These are phyloP conservation scores for Gallinago media DNA, from an alignment of 2,113 vertebrate genomes.

Conservation along the genomic window DNA sequence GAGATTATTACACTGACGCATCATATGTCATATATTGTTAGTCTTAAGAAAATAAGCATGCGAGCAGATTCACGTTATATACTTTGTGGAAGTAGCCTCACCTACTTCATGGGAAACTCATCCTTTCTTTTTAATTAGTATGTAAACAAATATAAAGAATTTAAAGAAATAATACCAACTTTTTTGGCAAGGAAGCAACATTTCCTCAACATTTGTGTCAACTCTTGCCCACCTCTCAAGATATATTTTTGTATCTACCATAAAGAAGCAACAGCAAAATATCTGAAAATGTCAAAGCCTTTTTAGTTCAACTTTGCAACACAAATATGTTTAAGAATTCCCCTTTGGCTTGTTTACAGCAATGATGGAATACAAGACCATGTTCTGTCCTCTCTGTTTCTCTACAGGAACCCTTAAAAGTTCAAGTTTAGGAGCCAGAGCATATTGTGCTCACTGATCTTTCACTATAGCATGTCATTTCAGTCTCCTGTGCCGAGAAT, in stretches of 20 bases:
- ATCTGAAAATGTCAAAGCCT: constrained; percentile 38
- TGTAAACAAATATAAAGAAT: not conserved
- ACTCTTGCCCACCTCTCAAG: not conserved
- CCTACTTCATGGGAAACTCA: not conserved
- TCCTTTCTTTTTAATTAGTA: not conserved
- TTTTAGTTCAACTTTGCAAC: constrained; percentile 1
- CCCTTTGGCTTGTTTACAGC: not conserved
- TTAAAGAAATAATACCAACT: not conserved
- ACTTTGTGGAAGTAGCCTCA: not conserved
- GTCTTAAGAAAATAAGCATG: not conserved
- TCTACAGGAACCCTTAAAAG: not conserved
- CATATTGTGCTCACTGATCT: constrained; percentile 41
- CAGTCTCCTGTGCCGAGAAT: not conserved
- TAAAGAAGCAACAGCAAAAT: not conserved
- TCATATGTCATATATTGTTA: rapidly evolving
- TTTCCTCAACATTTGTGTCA: not conserved
- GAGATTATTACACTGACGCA: not conserved
- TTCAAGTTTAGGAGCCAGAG: constrained; percentile 14
- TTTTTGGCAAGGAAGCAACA: not conserved
- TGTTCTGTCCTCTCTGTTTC: not conserved
- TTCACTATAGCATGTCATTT: not conserved
- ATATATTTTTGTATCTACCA: not conserved
- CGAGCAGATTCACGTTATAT: not conserved
- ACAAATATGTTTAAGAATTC: not conserved
- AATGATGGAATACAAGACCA: not conserved